These are phyloP conservation scores for Todus mexicanus DNA, from an alignment of 2,797 vertebrate genomes.

Conservation along the genomic window DNA sequence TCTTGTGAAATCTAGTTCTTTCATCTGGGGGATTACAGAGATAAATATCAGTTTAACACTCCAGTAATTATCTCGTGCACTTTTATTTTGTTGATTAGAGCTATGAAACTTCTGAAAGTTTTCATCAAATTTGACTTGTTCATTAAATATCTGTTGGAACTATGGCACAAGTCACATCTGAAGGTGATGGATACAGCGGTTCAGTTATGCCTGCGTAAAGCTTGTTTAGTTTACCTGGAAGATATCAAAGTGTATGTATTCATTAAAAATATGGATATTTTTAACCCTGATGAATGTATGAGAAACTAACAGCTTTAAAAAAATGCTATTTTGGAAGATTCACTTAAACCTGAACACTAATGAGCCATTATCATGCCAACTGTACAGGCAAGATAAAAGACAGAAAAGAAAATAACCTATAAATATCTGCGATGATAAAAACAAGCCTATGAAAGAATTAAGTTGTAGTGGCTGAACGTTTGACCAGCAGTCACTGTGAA, in stretches of 20 bases:
- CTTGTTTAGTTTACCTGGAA: slow-evolving; percentile 9
- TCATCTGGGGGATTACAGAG: slow-evolving; percentile 42
- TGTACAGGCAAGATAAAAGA: slow-evolving; percentile 10
- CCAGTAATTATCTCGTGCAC: slow-evolving; percentile 30
- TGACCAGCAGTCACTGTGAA: slow-evolving; percentile 52
- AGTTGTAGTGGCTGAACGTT: slow-evolving; percentile 54
- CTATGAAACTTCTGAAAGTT: slow-evolving; percentile 15
- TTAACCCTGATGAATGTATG: slow-evolving; percentile 13
- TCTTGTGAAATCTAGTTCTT: slow-evolving; percentile 33
- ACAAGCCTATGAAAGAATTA: slow-evolving; percentile 31
- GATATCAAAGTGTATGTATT: not conserved
- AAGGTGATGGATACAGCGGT: not conserved
- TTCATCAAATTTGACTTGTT: slow-evolving; percentile 40
- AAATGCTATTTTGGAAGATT: not conserved
- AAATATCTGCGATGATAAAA: slow-evolving; percentile 49
- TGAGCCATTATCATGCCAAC: not conserved
- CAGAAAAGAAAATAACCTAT: slow-evolving; percentile 37
- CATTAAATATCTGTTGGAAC: slow-evolving; percentile 27
- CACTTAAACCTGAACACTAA: slow-evolving; percentile 20
- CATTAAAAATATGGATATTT: slow-evolving; percentile 34
- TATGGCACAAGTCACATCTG: not conserved
- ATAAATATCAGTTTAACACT: slow-evolving; percentile 28
- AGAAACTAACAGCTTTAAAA: not conserved
- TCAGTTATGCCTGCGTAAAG: not conserved
- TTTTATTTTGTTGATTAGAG: slow-evolving; percentile 50